These are phyloP conservation scores for Chouioia cunea DNA, from an alignment of 2,888 invertebrate genomes.

Conservation along the genomic window DNA sequence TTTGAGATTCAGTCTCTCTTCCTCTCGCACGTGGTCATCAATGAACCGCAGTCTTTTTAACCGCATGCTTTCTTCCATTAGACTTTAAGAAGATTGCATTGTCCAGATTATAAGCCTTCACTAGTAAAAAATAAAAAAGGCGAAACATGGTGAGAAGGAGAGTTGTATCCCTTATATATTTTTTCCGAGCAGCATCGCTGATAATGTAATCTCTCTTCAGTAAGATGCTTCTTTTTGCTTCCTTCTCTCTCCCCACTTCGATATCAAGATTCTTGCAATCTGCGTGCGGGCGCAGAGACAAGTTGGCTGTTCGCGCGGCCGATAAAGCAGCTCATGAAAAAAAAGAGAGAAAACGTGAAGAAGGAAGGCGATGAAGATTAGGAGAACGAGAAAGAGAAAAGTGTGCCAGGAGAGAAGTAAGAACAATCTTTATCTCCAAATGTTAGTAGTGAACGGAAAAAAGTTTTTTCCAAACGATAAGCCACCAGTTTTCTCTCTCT, in stretches of 20 bases:
- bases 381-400: slow-evolving; percentile 33
- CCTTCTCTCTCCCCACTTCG: slow-evolving; percentile 6
- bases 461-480: slow-evolving; percentile 51
- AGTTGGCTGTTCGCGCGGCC: slow-evolving; percentile 26
- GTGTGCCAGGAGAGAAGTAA: slow-evolving; percentile 41
- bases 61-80: not conserved
- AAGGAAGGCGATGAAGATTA: slow-evolving; percentile 34
- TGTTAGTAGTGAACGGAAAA: slow-evolving; percentile 44
- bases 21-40: slow-evolving; percentile 44
- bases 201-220: slow-evolving; percentile 41
- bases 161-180: slow-evolving; percentile 40
- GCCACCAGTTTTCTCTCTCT: slow-evolving; percentile 41
- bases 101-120: slow-evolving; percentile 35
- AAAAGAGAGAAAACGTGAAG: slow-evolving; percentile 37
- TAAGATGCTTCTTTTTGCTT: slow-evolving; percentile 11
- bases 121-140: slow-evolving; percentile 23
- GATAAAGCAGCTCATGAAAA: slow-evolving; percentile 43
- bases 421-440: slow-evolving; percentile 45
- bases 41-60: slow-evolving; percentile 51
- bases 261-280: slow-evolving; percentile 45
- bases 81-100: slow-evolving; percentile 35
- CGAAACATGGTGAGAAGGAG: slow-evolving; percentile 10
- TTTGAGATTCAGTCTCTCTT: not conserved
- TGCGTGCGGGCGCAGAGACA: slow-evolving; percentile 42
- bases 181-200: slow-evolving; percentile 24